phyloP scores from a whole-genome alignment of 2,113 vertebrate species.

The Urocitellus parryii region DNA sequence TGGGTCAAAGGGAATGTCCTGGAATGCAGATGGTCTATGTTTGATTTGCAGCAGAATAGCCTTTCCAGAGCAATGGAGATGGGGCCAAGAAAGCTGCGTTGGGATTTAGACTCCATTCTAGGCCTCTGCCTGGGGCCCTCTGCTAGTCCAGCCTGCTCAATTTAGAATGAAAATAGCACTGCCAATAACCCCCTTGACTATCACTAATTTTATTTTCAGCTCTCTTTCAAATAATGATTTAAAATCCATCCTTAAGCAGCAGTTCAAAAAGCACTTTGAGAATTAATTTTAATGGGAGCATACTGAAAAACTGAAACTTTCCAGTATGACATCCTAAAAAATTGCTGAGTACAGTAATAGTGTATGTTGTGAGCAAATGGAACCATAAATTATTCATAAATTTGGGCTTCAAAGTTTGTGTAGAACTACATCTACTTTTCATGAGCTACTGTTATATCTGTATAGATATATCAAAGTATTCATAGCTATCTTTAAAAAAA shows the following conservation, averaged over 20 bases:
- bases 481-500: slow-evolving; percentile 10
- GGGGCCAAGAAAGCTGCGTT: fast-evolving
- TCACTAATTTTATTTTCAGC: slow-evolving; percentile 59
- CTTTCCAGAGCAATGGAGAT: background rate
- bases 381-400: slow-evolving; percentile 59
- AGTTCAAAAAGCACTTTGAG: slow-evolving; percentile 78
- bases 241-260: slow-evolving; percentile 57
- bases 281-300: slow-evolving; percentile 70
- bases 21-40: fast-evolving
- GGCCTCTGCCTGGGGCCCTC: fast-evolving
- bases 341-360: slow-evolving; percentile 68
- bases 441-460: background rate
- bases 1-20: fast-evolving
- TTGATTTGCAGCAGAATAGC: fast-evolving
- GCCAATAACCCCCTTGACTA: background rate
- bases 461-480: background rate
- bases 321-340: slow-evolving; percentile 72
- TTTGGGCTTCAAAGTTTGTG: background rate
- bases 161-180: background rate
- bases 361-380: background rate
- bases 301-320: slow-evolving; percentile 55
- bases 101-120: background rate
- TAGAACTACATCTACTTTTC: slow-evolving; percentile 17
- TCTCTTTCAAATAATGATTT: slow-evolving; percentile 71
- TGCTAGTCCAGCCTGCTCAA: fast-evolving